Evolutionary conservation across 2,113 vertebrate genomes (phyloP).

Genomic region (Eira barbara): DNA sequence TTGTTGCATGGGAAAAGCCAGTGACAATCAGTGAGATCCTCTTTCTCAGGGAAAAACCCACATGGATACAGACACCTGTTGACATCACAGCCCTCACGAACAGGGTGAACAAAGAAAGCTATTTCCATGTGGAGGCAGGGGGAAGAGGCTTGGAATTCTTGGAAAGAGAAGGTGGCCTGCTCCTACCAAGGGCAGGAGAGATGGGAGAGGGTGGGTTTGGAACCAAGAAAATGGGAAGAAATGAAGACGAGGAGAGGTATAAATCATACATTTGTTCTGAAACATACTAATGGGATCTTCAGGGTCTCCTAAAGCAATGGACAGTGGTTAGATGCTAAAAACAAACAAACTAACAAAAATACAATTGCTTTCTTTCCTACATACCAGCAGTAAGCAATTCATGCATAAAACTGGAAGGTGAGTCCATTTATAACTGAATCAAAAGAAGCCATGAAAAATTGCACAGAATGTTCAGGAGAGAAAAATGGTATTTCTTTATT

Average conservation of each 20-base stretch:
- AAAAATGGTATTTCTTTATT: background rate
- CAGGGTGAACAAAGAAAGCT: background rate
- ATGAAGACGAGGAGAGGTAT: background rate
- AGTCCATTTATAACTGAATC: background rate
- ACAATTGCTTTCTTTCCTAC: background rate
- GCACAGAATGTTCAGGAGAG: background rate
- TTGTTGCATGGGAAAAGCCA: background rate
- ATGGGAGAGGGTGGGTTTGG: accelerated
- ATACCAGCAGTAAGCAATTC: background rate
- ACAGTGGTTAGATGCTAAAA: background rate
- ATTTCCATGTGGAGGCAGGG: background rate
- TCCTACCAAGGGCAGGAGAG: background rate
- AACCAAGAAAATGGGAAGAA: background rate
- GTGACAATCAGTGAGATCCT: background rate
- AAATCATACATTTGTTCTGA: background rate
- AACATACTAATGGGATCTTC: accelerated
- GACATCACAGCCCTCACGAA: background rate
- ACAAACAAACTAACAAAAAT: background rate
- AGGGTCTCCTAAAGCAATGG: background rate
- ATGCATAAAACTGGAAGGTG: background rate
- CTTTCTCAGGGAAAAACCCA: background rate
- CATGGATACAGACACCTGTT: background rate
- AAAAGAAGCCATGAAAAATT: background rate
- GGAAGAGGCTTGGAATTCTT: background rate
- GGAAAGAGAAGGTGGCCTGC: background rate